Evolutionary conservation across 2,797 vertebrate species (phyloP).

Genomic region (Cuniculus paca): DNA sequence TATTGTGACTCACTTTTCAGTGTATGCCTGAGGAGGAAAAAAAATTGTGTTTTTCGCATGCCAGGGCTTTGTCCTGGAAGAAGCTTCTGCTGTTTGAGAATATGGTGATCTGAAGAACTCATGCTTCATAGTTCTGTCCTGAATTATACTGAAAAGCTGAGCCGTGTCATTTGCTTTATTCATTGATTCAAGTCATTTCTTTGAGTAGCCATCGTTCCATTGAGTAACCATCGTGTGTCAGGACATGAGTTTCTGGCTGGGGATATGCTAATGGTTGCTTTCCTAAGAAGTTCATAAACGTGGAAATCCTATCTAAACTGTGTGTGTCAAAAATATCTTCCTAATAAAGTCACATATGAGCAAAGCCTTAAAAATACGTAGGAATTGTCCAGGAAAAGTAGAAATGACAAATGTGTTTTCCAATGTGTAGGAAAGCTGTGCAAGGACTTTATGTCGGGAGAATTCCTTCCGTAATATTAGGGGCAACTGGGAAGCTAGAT

Average conservation of each 20-base stretch:
- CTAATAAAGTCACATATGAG: background rate
- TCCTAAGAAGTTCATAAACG: background rate
- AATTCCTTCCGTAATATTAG: accelerated
- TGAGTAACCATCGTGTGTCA: background rate
- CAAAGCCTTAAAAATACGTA: background rate
- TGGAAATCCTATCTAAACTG: background rate
- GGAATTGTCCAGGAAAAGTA: background rate
- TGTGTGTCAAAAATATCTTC: background rate
- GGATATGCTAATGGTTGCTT: background rate
- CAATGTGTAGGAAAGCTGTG: background rate
- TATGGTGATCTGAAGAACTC: background rate
- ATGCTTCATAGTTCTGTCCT: background rate
- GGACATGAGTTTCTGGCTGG: background rate
- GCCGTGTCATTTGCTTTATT: background rate
- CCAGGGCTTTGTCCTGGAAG: slow-evolving; percentile 3
- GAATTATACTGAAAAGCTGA: background rate
- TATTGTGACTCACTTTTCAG: background rate
- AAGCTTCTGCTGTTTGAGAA: background rate
- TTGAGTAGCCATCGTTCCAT: background rate
- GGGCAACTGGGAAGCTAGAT: background rate
- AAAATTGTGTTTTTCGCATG: background rate
- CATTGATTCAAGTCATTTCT: background rate
- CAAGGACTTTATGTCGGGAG: background rate
- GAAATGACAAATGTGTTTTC: background rate
- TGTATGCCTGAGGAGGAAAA: slow-evolving; percentile 23